phyloP scores from a whole-genome alignment of 2,888 invertebrate species.

The Plebejus melissa region DNA sequence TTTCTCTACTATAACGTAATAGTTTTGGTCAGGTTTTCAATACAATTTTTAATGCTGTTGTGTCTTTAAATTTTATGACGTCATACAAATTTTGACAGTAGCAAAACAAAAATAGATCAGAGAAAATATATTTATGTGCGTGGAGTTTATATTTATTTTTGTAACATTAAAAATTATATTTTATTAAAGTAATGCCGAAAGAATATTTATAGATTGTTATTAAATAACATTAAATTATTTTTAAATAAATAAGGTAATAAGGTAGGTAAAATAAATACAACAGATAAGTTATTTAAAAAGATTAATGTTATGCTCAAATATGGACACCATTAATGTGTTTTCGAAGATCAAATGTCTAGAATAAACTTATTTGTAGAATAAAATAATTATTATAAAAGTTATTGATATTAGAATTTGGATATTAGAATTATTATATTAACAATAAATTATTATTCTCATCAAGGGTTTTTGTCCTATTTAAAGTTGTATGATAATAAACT shows the following conservation, averaged over 20 bases:
- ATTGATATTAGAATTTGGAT: neutral
- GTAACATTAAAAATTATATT: constrained; percentile 15
- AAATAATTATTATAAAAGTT: neutral
- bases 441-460: neutral
- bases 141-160: constrained; percentile 15
- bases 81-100: constrained; percentile 10
- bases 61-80: neutral
- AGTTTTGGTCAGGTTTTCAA: neutral
- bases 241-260: neutral
- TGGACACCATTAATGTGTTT: constrained; percentile 9
- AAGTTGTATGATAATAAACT: neutral
- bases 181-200: neutral
- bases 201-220: neutral
- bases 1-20: neutral
- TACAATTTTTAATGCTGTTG: neutral
- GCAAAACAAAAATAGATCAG: neutral
- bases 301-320: neutral
- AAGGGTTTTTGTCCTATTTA: neutral
- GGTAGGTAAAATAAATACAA: neutral
- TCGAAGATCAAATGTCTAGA: neutral
- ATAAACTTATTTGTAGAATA: neutral
- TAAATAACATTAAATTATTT: neutral
- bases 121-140: constrained; percentile 6
- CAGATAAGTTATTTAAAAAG: neutral
- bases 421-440: neutral